These are phyloP conservation scores for Spodoptera littoralis DNA, from an alignment of 2,888 invertebrate genomes.

Conservation along the genomic window DNA sequence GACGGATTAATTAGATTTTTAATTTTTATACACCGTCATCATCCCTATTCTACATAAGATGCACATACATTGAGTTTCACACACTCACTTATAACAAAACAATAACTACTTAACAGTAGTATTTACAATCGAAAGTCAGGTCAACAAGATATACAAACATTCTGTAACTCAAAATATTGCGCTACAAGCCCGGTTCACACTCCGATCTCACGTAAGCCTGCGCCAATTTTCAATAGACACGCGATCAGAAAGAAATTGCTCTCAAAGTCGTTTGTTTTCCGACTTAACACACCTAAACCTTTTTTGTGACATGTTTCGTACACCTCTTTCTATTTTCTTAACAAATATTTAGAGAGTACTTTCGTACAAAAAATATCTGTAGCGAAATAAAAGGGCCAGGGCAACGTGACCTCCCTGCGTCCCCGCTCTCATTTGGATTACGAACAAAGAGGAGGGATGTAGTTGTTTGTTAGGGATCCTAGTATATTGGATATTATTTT, in stretches of 20 bases:
- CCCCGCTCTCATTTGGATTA: slow-evolving; percentile 19
- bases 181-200: too few relatives aligned
- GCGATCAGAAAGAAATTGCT: slow-evolving; percentile 17
- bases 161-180: too few relatives aligned
- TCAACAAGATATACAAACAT: too few relatives aligned
- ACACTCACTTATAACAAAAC: too few relatives aligned
- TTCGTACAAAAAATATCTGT: slow-evolving; percentile 43
- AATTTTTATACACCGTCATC: too few relatives aligned
- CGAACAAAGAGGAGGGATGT: slow-evolving; percentile 12
- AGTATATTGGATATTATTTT: slow-evolving; percentile 38
- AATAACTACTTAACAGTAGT: too few relatives aligned
- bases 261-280: slow-evolving; percentile 21
- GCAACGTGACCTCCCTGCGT: slow-evolving; percentile 15
- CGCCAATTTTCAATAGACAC: neutral
- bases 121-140: too few relatives aligned
- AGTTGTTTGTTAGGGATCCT: slow-evolving; percentile 23
- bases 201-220: too few relatives aligned
- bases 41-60: too few relatives aligned
- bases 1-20: too few relatives aligned
- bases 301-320: slow-evolving; percentile 30
- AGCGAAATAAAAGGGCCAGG: slow-evolving; percentile 34
- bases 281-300: slow-evolving; percentile 32
- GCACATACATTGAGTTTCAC: too few relatives aligned
- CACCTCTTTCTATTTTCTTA: slow-evolving; percentile 47
- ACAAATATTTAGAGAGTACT: slow-evolving; percentile 50